These are phyloP conservation scores for Prunella strophiata DNA, from an alignment of 2,797 vertebrate species.

Conservation along the genomic window DNA sequence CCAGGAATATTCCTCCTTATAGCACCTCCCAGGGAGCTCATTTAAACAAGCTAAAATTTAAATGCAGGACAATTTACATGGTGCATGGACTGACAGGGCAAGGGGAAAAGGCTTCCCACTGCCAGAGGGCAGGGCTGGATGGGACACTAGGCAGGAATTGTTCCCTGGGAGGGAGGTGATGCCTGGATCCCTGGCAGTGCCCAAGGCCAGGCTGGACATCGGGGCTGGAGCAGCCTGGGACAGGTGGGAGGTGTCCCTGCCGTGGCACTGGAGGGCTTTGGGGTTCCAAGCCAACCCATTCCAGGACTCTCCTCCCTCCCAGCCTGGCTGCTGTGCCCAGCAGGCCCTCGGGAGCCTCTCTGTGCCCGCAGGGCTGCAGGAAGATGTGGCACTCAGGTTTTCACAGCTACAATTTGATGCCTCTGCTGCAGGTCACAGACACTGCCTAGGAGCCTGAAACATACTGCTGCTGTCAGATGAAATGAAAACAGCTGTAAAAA, in stretches of 20 bases:
- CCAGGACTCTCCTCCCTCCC: neutral
- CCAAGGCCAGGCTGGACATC: neutral
- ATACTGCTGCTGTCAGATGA: neutral
- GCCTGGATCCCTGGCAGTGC: neutral
- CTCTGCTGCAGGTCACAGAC: neutral
- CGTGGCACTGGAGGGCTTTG: neutral
- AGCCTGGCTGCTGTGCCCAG: fast-evolving
- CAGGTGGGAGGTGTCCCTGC: neutral
- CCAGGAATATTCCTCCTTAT: neutral
- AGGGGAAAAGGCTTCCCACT: neutral
- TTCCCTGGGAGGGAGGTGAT: neutral
- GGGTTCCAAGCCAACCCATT: fast-evolving
- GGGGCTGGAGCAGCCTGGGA: neutral
- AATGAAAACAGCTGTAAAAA: slow-evolving; percentile 13
- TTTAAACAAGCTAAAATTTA: neutral
- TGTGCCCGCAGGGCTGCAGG: fast-evolving
- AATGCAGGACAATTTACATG: neutral
- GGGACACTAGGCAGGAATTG: fast-evolving
- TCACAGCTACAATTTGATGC: neutral
- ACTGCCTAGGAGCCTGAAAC: neutral
- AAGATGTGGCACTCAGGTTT: neutral
- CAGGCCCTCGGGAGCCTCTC: neutral
- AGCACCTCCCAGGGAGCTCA: neutral
- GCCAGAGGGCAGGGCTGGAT: fast-evolving
- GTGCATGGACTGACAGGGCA: neutral